Percentiles rank a stretch among this genome's conserved stretches.
phyloP scores from a whole-genome alignment of 1,140 invertebrate species.

The Tyrophagus putrescentiae region DNA sequence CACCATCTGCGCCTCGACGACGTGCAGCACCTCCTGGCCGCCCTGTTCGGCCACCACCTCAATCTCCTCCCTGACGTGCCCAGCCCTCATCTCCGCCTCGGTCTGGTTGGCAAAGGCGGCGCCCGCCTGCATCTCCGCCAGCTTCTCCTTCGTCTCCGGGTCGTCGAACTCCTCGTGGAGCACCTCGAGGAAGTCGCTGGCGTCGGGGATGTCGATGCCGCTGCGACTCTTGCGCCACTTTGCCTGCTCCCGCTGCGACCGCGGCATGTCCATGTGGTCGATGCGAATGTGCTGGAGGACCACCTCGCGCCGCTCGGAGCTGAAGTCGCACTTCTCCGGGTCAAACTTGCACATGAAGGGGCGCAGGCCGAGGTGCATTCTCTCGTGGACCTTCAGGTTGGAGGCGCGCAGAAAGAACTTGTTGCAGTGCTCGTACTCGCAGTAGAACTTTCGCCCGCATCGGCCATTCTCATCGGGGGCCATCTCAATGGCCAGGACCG shows the following conservation, averaged over 20 bases:
- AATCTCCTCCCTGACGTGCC: too few species aligned
- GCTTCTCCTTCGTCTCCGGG: not conserved
- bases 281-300: not conserved
- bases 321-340: not conserved
- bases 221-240: too few species aligned
- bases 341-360: not conserved
- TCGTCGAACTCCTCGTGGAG: not conserved
- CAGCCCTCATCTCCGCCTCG: not conserved
- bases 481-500: not conserved
- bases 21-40: too few species aligned
- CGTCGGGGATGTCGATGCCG: not conserved
- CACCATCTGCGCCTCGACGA: too few species aligned
- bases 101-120: not conserved
- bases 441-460: not conserved
- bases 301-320: not conserved
- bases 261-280: not conserved
- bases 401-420: conserved; percentile 1
- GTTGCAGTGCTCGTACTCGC: not conserved
- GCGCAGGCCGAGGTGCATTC: not conserved
- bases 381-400: not conserved
- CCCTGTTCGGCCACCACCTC: too few species aligned
- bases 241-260: not conserved
- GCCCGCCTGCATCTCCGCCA: not conserved
- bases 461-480: not conserved
- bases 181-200: not conserved